A percentile compares a stretch with the other conserved stretches of the same genome.
Conservation (phyloP, 2,888 invertebrate species). For the Tinea pellionella region DNA sequence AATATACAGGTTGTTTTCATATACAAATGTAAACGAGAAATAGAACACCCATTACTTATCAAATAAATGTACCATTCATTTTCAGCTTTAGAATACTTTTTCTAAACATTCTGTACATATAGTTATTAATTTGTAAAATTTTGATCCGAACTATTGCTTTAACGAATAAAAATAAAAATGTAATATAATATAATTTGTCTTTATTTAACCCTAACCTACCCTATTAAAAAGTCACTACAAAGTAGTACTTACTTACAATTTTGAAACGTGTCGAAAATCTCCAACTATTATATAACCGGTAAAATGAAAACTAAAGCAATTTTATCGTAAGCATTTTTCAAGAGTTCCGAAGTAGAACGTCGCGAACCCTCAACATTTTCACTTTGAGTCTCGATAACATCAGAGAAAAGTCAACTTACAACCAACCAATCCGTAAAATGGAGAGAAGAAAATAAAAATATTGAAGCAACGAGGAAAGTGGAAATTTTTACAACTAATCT, state of each 20-base stretch:
- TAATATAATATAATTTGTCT: background rate
- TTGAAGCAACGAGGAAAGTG: conserved; percentile 5
- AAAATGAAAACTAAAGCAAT: conserved; percentile 6
- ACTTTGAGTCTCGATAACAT: conserved; percentile 5
- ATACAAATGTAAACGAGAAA: no score
- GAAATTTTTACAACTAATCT: conserved; percentile 5
- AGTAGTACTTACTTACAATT: background rate
- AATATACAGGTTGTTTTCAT: no score
- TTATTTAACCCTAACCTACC: background rate
- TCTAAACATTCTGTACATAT: background rate
- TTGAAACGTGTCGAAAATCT: background rate
- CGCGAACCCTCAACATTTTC: background rate
- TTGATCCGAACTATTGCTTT: conserved; percentile 11
- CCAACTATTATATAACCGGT: background rate
- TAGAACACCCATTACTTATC: no score
- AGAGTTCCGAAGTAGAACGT: background rate
- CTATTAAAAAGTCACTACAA: background rate
- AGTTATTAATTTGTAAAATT: background rate
- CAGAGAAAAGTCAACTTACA: background rate
- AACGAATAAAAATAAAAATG: background rate
- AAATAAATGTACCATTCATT: no score
- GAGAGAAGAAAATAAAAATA: conserved; percentile 4
- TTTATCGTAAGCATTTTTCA: conserved; percentile 6
- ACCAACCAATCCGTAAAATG: background rate
- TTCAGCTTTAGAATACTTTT: no score